These are phyloP conservation scores for Enoplolaimus lenunculus DNA, from an alignment of 2,888 invertebrate genomes.

Conservation along the genomic window DNA sequence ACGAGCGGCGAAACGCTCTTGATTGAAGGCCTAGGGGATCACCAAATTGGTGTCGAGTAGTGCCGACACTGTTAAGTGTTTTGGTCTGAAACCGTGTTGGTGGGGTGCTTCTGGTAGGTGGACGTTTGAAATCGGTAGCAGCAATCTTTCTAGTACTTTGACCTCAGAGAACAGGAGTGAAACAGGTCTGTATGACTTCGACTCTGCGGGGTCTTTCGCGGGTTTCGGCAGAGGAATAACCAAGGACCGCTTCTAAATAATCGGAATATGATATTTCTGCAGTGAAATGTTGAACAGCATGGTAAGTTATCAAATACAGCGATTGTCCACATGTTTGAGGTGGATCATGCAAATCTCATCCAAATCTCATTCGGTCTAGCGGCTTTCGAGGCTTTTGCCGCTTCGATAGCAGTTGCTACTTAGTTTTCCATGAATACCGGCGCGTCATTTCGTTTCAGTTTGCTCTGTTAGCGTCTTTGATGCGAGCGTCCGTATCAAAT, in stretches of 20 bases:
- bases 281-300: background rate
- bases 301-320: background rate
- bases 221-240: slow-evolving; percentile 14
- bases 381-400: background rate
- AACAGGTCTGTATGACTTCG: background rate
- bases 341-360: background rate
- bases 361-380: no score
- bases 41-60: background rate
- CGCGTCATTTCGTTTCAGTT: no score
- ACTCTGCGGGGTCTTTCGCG: background rate
- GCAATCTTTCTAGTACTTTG: background rate
- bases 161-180: background rate
- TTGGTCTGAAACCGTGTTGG: slow-evolving; percentile 5
- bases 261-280: background rate
- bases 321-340: background rate
- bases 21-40: slow-evolving; percentile 1
- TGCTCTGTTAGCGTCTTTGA: background rate
- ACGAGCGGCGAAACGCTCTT: background rate
- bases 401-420: background rate
- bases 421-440: no score
- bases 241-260: background rate
- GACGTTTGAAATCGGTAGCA: background rate
- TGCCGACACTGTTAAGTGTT: background rate
- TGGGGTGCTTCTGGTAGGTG: background rate
- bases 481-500: background rate